Conservation (phyloP, 2,797 vertebrate genomes). For the Nothura maculosa region DNA sequence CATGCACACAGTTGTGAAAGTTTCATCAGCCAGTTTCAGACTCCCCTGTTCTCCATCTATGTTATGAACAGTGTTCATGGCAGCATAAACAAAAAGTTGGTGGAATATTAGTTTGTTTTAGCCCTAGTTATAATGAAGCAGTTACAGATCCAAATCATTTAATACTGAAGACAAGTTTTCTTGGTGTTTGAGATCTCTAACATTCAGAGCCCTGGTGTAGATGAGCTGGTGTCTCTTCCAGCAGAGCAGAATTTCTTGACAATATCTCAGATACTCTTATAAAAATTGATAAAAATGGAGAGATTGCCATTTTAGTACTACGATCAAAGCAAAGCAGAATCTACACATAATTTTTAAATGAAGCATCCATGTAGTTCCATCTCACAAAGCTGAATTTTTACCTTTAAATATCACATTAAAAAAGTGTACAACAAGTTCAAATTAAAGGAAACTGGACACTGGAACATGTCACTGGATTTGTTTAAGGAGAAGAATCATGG, state of each 20-base stretch:
- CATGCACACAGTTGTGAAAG: not conserved
- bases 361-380: not conserved
- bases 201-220: not conserved
- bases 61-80: not conserved
- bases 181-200: not conserved
- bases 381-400: not conserved
- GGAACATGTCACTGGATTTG: not conserved
- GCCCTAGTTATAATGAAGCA: not conserved
- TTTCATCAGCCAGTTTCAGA: not conserved
- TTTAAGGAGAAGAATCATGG: not conserved
- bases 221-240: not conserved
- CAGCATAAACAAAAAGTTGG: not conserved
- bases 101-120: not conserved
- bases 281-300: not conserved
- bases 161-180: not conserved
- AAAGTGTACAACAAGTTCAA: accelerated
- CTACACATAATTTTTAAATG: constrained; percentile 25
- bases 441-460: not conserved
- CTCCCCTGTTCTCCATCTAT: not conserved
- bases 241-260: not conserved
- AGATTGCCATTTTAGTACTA: not conserved
- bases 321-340: not conserved
- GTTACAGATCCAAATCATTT: not conserved
- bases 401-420: not conserved
- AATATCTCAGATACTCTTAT: not conserved